Percentiles rank a stretch among this genome's conserved stretches.
phyloP scores from a whole-genome alignment of 2,888 invertebrate species.

The Chrysopilus asiliformis region DNA sequence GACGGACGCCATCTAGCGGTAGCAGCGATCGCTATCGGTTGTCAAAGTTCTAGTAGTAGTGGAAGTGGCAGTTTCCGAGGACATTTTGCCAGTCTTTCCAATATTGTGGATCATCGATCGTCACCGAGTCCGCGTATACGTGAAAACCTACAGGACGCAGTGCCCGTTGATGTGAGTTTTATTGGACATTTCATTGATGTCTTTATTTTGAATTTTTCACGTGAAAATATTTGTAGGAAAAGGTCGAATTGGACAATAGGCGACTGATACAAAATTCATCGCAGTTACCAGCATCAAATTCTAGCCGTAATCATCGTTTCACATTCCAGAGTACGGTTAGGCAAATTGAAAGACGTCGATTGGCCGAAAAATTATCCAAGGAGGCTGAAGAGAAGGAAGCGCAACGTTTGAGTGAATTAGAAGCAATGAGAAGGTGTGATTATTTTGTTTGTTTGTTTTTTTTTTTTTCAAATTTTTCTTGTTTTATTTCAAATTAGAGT shows the following conservation, averaged over 20 bases:
- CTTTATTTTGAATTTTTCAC: background rate
- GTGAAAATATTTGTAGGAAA: background rate
- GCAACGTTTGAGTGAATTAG: slow-evolving; percentile 59
- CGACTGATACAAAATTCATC: too few relatives aligned
- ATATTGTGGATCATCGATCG: too few relatives aligned
- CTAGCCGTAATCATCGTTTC: slow-evolving; percentile 47
- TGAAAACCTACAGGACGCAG: slow-evolving; percentile 13
- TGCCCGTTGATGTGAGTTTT: too few relatives aligned
- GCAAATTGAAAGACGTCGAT: slow-evolving; percentile 59
- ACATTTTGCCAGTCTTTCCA: too few relatives aligned
- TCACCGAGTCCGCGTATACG: too few relatives aligned
- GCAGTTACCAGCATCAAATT: too few relatives aligned
- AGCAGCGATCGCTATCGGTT: too few relatives aligned
- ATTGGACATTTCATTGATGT: background rate
- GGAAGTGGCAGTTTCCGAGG: too few relatives aligned
- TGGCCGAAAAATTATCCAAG: slow-evolving; percentile 61
- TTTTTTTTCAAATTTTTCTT: slow-evolving; percentile 1
- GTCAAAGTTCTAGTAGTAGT: too few relatives aligned
- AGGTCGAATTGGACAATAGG: background rate
- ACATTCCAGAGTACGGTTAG: slow-evolving; percentile 74
- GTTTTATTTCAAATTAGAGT: slow-evolving; percentile 39
- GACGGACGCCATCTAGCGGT: too few relatives aligned
- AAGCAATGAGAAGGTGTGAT: slow-evolving; percentile 56
- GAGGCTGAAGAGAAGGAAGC: slow-evolving; percentile 67
- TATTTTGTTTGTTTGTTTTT: background rate